Evolutionary conservation across 2,113 vertebrate species (phyloP).

Genomic region (Corydoras maculifer): DNA sequence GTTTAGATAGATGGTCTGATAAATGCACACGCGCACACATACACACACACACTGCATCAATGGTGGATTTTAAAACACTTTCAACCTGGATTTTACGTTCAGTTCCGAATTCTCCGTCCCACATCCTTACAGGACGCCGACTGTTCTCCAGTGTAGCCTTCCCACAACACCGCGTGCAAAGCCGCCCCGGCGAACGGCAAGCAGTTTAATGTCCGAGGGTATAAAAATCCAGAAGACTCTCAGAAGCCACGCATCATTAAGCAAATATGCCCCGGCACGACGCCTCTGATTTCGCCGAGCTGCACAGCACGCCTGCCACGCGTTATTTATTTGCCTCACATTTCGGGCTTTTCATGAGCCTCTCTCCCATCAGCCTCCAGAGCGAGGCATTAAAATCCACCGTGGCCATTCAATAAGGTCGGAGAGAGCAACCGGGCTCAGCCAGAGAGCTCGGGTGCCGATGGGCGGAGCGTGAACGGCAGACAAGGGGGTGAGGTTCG

Average conservation of each 20-base stretch:
- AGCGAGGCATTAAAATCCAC: background rate
- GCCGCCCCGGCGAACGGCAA: background rate
- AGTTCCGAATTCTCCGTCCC: too few species aligned
- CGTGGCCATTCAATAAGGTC: slow-evolving; percentile 1
- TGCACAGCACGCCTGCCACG: slow-evolving; percentile 1
- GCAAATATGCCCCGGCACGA: slow-evolving; percentile 17
- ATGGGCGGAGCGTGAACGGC: slow-evolving; percentile 30
- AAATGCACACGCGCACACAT: too few species aligned
- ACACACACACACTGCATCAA: too few species aligned
- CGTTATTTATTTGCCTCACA: background rate
- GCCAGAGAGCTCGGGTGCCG: slow-evolving; percentile 7
- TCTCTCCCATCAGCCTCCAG: background rate
- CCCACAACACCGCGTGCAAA: too few species aligned
- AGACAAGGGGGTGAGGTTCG: slow-evolving; percentile 35
- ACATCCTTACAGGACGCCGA: too few species aligned
- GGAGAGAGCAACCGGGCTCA: slow-evolving; percentile 3
- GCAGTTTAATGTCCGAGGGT: slow-evolving; percentile 6
- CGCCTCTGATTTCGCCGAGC: slow-evolving; percentile 1
- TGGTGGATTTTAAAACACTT: too few species aligned
- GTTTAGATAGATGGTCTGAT: too few species aligned
- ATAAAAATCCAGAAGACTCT: slow-evolving; percentile 22
- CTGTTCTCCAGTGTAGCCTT: too few species aligned
- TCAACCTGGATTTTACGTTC: too few species aligned
- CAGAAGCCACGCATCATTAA: slow-evolving; percentile 23
- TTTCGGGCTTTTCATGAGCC: background rate